Evolutionary conservation across 1,140 invertebrate species (phyloP).

Genomic region (Prorops nasuta): DNA sequence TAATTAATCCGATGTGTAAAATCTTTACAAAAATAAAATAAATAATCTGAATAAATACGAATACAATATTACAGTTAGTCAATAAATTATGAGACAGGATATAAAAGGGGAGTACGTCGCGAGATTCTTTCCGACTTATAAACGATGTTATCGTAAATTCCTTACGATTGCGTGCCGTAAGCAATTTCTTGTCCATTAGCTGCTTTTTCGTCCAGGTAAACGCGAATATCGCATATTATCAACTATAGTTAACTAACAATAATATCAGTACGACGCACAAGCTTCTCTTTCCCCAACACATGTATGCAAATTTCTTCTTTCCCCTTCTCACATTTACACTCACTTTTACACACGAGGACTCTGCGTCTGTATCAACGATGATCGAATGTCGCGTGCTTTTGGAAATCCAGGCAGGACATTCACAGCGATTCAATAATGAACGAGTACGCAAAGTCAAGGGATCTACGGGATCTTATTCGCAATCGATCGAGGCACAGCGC

Average conservation of each 20-base stretch:
- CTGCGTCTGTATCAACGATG: too few species aligned
- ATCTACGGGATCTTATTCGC: too few species aligned
- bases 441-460: too few species aligned
- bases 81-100: slow-evolving; percentile 49
- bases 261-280: slow-evolving; percentile 19
- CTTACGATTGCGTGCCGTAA: slow-evolving; percentile 6
- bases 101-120: too few species aligned
- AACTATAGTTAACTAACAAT: slow-evolving; percentile 16
- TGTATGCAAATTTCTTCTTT: too few species aligned
- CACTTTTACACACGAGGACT: too few species aligned
- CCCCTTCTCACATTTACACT: too few species aligned
- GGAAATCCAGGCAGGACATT: too few species aligned
- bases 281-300: too few species aligned
- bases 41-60: slow-evolving; percentile 57
- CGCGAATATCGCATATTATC: slow-evolving; percentile 21
- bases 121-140: slow-evolving; percentile 4
- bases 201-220: slow-evolving; percentile 13
- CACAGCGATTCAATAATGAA: too few species aligned
- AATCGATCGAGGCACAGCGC: too few species aligned
- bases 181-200: background rate
- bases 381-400: too few species aligned
- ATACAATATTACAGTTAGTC: slow-evolving; percentile 48
- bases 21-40: slow-evolving; percentile 55
- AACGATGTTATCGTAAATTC: slow-evolving; percentile 1
- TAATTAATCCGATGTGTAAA: slow-evolving; percentile 45